Evolutionary conservation across 2,888 invertebrate species (phyloP).

Genomic region (Lymantria dispar): DNA sequence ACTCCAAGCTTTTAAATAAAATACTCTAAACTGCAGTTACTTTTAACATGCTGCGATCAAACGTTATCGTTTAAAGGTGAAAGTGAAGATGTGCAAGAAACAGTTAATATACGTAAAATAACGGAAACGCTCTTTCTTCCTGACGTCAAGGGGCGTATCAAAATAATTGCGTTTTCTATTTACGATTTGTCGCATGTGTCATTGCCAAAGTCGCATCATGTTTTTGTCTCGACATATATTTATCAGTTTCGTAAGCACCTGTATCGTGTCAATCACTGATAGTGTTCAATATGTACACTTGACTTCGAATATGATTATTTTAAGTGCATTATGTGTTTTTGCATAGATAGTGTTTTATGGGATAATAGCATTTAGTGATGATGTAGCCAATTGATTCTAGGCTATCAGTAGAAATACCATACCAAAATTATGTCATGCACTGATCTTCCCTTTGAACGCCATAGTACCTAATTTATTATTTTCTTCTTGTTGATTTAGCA

Average conservation of each 20-base stretch:
- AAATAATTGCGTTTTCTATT: constrained; percentile 20
- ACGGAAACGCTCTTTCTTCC: constrained; percentile 23
- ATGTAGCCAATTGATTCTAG: too few relatives aligned
- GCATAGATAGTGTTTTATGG: too few relatives aligned
- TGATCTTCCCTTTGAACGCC: too few relatives aligned
- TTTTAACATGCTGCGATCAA: background rate
- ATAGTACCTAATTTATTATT: too few relatives aligned
- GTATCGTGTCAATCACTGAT: constrained; percentile 19
- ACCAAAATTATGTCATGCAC: too few relatives aligned
- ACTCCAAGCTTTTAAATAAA: too few relatives aligned
- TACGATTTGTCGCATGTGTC: constrained; percentile 15
- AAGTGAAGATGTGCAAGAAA: constrained; percentile 20
- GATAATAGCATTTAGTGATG: too few relatives aligned
- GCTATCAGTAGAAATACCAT: too few relatives aligned
- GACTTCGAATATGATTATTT: background rate
- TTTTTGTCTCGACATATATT: constrained; percentile 21
- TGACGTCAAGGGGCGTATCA: constrained; percentile 11
- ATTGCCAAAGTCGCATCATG: constrained; percentile 27
- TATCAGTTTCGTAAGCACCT: constrained; percentile 24
- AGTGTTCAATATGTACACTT: background rate
- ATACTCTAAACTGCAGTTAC: background rate
- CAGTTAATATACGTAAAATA: constrained; percentile 12
- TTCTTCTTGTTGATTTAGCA: too few relatives aligned
- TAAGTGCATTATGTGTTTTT: background rate
- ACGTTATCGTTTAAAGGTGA: constrained; percentile 9